phyloP scores from a whole-genome alignment of 2,888 invertebrate species.

The Lumbricus terrestris region DNA sequence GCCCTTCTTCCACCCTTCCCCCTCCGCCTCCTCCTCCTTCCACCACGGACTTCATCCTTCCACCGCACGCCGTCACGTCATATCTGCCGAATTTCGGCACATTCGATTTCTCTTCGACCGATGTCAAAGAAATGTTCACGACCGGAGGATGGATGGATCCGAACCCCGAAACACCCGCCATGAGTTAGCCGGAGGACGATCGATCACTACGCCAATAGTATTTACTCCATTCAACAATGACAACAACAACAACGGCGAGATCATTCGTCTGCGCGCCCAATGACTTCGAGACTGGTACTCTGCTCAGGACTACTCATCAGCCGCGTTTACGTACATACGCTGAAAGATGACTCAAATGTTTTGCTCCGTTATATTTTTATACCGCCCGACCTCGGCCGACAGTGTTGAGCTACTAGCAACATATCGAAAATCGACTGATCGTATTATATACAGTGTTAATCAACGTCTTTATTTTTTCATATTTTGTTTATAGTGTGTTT shows the following conservation, averaged over 20 bases:
- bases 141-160: not conserved
- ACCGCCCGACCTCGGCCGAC: not conserved
- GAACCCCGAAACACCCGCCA: not conserved
- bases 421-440: not conserved
- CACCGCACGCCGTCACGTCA: not conserved
- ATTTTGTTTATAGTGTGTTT: not conserved
- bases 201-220: not conserved
- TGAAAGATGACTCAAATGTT: not conserved
- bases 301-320: not conserved
- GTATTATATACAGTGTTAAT: not conserved
- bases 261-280: not conserved
- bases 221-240: too few species aligned
- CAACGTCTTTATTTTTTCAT: not conserved
- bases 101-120: not conserved
- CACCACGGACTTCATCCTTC: not conserved
- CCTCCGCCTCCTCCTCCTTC: not conserved
- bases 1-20: not conserved
- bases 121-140: not conserved
- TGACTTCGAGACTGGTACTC: not conserved
- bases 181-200: not conserved
- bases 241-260: too few species aligned
- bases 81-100: not conserved
- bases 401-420: not conserved
- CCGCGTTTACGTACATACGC: not conserved
- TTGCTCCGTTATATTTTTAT: slow-evolving; percentile 17